Conservation (phyloP, 1,140 invertebrate species). For the Colletes latitarsis region DNA sequence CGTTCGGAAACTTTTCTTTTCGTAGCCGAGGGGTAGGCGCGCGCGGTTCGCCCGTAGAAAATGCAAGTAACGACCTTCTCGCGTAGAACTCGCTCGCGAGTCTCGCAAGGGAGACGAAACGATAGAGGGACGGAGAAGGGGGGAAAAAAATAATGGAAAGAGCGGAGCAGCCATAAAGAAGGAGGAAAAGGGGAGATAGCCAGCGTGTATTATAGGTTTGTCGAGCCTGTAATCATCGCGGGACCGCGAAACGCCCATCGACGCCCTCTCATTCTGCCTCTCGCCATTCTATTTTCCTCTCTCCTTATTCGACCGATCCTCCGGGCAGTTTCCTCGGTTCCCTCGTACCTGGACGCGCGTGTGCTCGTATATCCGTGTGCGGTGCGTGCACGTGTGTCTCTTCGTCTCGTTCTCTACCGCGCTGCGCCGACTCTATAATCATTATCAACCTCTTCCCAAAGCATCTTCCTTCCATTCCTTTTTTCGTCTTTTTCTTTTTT, state of each 20-base stretch:
- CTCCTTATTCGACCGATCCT: slow-evolving; percentile 49
- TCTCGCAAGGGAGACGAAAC: neutral
- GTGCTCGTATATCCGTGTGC: neutral
- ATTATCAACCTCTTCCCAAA: slow-evolving; percentile 68
- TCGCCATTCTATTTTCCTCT: slow-evolving; percentile 66
- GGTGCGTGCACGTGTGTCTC: neutral
- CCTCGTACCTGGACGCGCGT: neutral
- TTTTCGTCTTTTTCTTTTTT: neutral
- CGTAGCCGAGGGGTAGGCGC: slow-evolving; percentile 25
- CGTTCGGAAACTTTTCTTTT: slow-evolving; percentile 27
- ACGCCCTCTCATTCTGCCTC: slow-evolving; percentile 72
- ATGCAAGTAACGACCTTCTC: slow-evolving; percentile 47
- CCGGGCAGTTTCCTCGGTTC: slow-evolving; percentile 58
- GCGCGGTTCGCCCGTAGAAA: slow-evolving; percentile 28
- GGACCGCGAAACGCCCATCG: slow-evolving; percentile 80
- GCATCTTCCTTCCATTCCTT: slow-evolving; percentile 28
- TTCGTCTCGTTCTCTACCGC: slow-evolving; percentile 36
- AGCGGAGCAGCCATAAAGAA: slow-evolving; percentile 45
- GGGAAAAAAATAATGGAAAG: slow-evolving; percentile 48
- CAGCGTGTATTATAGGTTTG: slow-evolving; percentile 79
- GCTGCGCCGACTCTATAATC: slow-evolving; percentile 70
- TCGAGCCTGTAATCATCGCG: slow-evolving; percentile 80
- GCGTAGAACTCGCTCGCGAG: slow-evolving; percentile 15
- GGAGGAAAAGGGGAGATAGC: slow-evolving; percentile 55
- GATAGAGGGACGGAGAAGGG: neutral